Conservation (phyloP, 2,888 invertebrate species). For the Atethmia centrago region DNA sequence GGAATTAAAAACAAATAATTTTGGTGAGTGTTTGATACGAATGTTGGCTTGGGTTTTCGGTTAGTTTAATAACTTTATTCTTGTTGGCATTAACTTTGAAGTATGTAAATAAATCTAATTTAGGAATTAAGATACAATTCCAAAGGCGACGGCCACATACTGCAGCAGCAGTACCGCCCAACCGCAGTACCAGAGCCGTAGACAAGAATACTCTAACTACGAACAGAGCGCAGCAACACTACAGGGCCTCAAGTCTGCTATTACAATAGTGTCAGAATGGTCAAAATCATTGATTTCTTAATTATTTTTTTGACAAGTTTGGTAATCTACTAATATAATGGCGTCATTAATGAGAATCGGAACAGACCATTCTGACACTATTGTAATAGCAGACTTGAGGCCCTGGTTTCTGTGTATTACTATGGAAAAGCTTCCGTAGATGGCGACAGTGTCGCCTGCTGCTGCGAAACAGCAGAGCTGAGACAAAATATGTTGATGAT, state of each 20-base stretch:
- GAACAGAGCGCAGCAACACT: too few relatives aligned
- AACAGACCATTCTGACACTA: too few relatives aligned
- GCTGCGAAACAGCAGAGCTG: not conserved
- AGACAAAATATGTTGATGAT: too few relatives aligned
- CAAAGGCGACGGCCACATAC: not conserved
- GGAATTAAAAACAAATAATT: not conserved
- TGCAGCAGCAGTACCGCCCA: not conserved
- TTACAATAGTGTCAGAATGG: too few relatives aligned
- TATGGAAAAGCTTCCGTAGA: not conserved
- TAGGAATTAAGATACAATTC: not conserved
- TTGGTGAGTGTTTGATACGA: slow-evolving; percentile 26
- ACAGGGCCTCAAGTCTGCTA: too few relatives aligned
- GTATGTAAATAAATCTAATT: not conserved
- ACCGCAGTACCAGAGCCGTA: too few relatives aligned
- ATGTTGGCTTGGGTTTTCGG: not conserved
- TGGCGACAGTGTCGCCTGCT: not conserved
- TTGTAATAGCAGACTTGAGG: too few relatives aligned
- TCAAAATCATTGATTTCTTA: too few relatives aligned
- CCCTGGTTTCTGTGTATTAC: not conserved
- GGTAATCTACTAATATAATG: too few relatives aligned
- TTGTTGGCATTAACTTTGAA: not conserved
- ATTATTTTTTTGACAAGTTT: too few relatives aligned
- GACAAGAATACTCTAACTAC: too few relatives aligned
- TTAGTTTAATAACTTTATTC: not conserved
- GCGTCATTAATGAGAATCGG: too few relatives aligned